A percentile compares a stretch with the other conserved stretches of the same genome.
phyloP scores from a whole-genome alignment of 2,113 vertebrate genomes.

The Ranitomeya imitator region DNA sequence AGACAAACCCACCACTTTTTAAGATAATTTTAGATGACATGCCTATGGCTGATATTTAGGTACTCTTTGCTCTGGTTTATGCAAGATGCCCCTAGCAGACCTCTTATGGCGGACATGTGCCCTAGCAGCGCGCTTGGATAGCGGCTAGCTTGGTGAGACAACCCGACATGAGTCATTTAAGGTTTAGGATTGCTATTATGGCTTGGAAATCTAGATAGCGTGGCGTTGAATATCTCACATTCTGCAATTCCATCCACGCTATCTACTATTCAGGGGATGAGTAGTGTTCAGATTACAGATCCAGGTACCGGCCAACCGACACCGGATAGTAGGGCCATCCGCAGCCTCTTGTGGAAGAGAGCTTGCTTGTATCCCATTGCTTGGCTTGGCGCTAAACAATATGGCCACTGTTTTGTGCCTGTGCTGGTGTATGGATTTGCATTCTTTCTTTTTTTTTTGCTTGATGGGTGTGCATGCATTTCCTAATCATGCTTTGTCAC shows the following conservation, averaged over 20 bases:
- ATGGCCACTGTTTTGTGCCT: conserved; percentile 11
- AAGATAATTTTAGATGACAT: too few relatives aligned
- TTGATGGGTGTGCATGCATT: conserved; percentile 37
- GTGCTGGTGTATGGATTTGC: conserved; percentile 19
- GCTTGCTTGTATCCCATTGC: not conserved
- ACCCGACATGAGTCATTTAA: not conserved
- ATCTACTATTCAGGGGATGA: not conserved
- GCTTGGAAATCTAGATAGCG: not conserved
- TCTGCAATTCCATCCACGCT: conserved; percentile 38
- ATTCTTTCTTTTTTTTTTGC: not conserved
- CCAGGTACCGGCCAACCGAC: too few relatives aligned
- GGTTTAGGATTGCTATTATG: not conserved
- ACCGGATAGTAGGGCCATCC: not conserved
- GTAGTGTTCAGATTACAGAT: not conserved
- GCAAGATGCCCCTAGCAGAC: too few relatives aligned
- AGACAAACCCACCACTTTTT: too few relatives aligned
- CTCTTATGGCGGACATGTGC: too few relatives aligned
- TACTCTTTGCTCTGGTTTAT: too few relatives aligned
- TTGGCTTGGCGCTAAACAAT: conserved; percentile 30
- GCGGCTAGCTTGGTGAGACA: too few relatives aligned
- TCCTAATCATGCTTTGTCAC: conserved; percentile 1
- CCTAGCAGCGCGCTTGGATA: too few relatives aligned
- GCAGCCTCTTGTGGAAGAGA: conserved; percentile 20
- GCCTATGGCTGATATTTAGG: too few relatives aligned
- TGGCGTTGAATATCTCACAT: conserved; percentile 26